Conservation (phyloP, 2,888 invertebrate genomes). For the Caenorhabditis japonica region DNA sequence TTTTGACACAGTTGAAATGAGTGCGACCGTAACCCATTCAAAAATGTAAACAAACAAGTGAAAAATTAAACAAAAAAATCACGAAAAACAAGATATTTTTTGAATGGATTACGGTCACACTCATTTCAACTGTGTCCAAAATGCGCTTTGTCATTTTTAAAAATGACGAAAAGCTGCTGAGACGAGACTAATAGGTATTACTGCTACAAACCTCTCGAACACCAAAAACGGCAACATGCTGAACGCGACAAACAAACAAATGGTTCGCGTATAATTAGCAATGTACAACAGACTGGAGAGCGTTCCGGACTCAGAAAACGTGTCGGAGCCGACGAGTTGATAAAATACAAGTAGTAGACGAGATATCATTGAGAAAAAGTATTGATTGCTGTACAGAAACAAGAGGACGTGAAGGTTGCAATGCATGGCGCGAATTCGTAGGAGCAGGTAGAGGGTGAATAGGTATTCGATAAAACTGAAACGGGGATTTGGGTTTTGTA, state of each 20-base stretch:
- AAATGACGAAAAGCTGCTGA: too few species aligned
- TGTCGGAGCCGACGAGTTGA: constrained; percentile 18
- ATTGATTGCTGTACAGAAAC: constrained; percentile 45
- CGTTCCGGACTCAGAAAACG: background rate
- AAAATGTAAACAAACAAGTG: too few species aligned
- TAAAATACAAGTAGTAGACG: constrained; percentile 21
- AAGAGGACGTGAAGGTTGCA: constrained; percentile 42
- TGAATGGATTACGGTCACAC: too few species aligned
- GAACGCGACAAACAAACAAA: constrained; percentile 48
- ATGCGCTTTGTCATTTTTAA: too few species aligned
- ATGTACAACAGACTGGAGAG: constrained; percentile 11
- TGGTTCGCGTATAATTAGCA: constrained; percentile 47
- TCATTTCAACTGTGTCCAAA: too few species aligned
- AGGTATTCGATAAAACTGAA: constrained; percentile 45
- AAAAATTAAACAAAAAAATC: too few species aligned
- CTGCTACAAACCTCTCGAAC: constrained; percentile 31
- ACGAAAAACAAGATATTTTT: too few species aligned
- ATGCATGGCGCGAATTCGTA: constrained; percentile 42
- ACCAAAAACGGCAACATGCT: constrained; percentile 47
- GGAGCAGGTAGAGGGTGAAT: constrained; percentile 33
- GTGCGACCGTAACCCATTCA: too few species aligned
- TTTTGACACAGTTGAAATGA: too few species aligned
- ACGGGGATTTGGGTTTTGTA: too few species aligned
- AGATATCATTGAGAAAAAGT: constrained; percentile 46
- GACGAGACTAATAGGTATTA: too few species aligned